Evolutionary conservation across 1,140 invertebrate species (phyloP).

Genomic region (Neodiprion virginianus): DNA sequence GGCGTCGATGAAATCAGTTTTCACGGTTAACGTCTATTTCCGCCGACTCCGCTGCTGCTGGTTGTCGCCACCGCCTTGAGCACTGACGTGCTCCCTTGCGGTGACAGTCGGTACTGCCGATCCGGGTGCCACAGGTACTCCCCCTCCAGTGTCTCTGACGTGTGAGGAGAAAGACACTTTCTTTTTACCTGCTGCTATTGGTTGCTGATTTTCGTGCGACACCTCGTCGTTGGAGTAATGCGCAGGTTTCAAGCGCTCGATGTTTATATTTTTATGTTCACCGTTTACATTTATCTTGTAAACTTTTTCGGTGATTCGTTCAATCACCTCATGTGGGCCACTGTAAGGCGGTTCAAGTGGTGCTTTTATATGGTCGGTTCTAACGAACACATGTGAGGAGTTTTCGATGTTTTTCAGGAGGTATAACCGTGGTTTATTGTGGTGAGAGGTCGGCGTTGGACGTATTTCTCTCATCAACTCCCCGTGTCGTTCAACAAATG

Average conservation of each 20-base stretch:
- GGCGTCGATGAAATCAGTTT: too few relatives aligned
- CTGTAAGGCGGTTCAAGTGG: slow-evolving; percentile 29
- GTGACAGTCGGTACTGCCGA: background rate
- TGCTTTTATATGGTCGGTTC: slow-evolving; percentile 19
- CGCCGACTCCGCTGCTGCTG: too few relatives aligned
- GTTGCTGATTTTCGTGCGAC: background rate
- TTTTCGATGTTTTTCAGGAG: slow-evolving; percentile 28
- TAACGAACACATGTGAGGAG: slow-evolving; percentile 31
- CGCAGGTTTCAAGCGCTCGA: slow-evolving; percentile 14
- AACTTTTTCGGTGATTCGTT: slow-evolving; percentile 15
- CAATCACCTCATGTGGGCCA: slow-evolving; percentile 23
- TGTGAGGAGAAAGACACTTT: background rate
- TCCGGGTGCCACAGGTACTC: slow-evolving; percentile 6
- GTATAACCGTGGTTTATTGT: slow-evolving; percentile 23
- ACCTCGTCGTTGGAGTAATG: background rate
- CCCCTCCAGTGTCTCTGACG: background rate
- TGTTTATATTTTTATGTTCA: slow-evolving; percentile 20
- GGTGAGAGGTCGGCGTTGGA: slow-evolving; percentile 29
- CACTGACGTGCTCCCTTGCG: too few relatives aligned
- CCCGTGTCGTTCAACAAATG: slow-evolving; percentile 26
- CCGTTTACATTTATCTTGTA: slow-evolving; percentile 33
- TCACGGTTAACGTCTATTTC: too few relatives aligned
- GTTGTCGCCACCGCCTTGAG: too few relatives aligned
- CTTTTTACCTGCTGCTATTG: background rate
- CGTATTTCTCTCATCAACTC: slow-evolving; percentile 25